Evolutionary conservation across 1,140 invertebrate species (phyloP), one percentile per base, ranked within the genome.

Genomic region (Neotoxoptera formosana): DNA sequence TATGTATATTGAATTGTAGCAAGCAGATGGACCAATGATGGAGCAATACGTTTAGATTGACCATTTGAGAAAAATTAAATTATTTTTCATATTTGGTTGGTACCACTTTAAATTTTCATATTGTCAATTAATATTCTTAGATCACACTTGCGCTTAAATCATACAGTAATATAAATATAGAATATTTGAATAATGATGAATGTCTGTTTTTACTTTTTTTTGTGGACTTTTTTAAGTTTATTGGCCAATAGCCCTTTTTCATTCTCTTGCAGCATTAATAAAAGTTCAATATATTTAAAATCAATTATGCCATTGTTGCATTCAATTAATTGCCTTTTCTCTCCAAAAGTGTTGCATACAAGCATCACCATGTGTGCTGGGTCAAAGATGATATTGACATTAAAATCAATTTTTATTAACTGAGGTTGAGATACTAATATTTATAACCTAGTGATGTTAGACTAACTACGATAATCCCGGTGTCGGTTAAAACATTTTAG

Each of bases 251-350:
- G 67, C 30, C 30, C 30, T n/a, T 81, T 81, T 11, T 81, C 67
- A 81, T n/a, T 81, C 14, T 81, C 67, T 34, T 81, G 67, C n/a
- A 81, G n/a, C 30, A 34, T 81, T 34, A 81, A 81, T 81, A 81
- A 81, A n/a, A n/a, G n/a, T 81, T 81, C n/a, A 11, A 81, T 34
- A 34, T 81, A 81, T 9, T 81, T 81, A 81, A 81, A 81, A 81
- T 81, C n/a, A 81, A 81, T 81, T 81, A 81, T 81, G 30, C n/a
- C 30, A n/a, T 34, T 34, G 30, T 81, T 34, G 67, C n/a, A 34
- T 9, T 81, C 67, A n/a, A 81, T 81, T 81, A 81, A 81, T n/a
- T n/a, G 30, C n/a, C n/a, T n/a, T 81, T 81, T 81, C 67, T 81
- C n/a, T 20, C 60, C 60, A 76, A 76, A 76, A 30, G 60, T 76